phyloP scores from a whole-genome alignment of 2,797 vertebrate genomes.

The Nannoperca australis region DNA sequence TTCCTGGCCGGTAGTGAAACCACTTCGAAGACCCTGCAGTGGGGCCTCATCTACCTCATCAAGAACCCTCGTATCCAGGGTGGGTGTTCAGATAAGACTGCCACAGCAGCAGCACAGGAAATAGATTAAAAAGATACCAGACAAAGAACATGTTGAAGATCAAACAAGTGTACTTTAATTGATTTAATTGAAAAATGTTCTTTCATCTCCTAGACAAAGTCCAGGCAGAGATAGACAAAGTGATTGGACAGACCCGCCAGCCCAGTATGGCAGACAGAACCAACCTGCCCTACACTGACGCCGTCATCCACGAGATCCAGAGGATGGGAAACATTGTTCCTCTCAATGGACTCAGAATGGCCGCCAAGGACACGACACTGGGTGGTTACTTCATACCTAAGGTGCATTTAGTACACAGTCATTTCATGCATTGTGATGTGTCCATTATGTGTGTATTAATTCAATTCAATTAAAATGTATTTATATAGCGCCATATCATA shows the following conservation, averaged over 20 bases:
- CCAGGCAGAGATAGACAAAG: conserved; percentile 88
- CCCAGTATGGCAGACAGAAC: conserved; percentile 81
- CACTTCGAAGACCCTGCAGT: conserved; percentile 88
- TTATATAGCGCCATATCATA: too few species aligned
- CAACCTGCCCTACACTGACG: conserved; percentile 89
- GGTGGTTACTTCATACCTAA: conserved; percentile 88
- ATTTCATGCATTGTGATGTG: too few species aligned
- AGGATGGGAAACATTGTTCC: conserved; percentile 88
- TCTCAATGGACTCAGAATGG: conserved; percentile 78
- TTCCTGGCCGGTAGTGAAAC: conserved; percentile 92
- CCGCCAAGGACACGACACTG: conserved; percentile 75
- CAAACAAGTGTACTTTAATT: background rate
- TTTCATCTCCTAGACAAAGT: conserved; percentile 81
- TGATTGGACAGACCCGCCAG: conserved; percentile 79
- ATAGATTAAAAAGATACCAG: background rate
- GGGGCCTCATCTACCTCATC: conserved; percentile 89
- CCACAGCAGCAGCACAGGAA: background rate
- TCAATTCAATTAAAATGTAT: too few species aligned
- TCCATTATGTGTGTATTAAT: background rate
- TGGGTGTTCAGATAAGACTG: conserved; percentile 55
- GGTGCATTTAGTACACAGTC: conserved; percentile 68
- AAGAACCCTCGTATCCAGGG: conserved; percentile 88
- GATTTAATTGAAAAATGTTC: background rate
- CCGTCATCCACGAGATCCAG: conserved; percentile 90
- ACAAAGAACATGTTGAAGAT: background rate